These are phyloP conservation scores for Hybognathus amarus DNA, from an alignment of 2,797 vertebrate species.

Conservation along the genomic window DNA sequence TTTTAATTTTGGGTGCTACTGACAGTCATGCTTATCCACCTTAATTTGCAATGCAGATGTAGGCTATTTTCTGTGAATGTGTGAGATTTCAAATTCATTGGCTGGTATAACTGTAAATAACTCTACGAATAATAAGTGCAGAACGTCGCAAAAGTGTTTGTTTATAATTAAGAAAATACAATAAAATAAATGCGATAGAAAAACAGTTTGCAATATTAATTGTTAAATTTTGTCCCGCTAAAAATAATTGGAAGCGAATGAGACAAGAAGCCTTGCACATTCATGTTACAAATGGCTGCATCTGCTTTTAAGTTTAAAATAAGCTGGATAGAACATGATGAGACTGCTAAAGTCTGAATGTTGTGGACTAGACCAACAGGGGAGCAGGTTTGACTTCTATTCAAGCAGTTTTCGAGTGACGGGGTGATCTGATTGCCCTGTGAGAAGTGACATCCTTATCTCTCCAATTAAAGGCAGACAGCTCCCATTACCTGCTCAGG, in stretches of 20 bases:
- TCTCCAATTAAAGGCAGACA: conserved; percentile 66
- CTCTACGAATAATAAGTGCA: not conserved
- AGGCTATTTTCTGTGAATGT: not conserved
- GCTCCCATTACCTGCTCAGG: conserved; percentile 63
- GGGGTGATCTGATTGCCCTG: conserved; percentile 13
- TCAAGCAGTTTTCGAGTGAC: conserved; percentile 52
- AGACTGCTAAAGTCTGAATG: conserved; percentile 4
- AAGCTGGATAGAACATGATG: not conserved
- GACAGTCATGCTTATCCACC: not conserved
- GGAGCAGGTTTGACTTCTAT: conserved; percentile 46
- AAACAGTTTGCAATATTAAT: not conserved
- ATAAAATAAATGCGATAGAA: not conserved
- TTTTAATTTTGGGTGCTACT: not conserved
- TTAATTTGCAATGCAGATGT: not conserved
- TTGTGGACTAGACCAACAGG: conserved; percentile 15
- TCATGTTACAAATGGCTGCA: not conserved
- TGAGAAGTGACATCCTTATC: conserved; percentile 65
- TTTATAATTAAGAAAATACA: not conserved
- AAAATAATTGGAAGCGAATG: not conserved
- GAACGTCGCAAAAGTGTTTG: not conserved
- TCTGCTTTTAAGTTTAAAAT: not conserved
- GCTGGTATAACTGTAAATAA: not conserved
- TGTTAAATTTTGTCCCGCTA: not conserved
- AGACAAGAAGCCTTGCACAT: not conserved
- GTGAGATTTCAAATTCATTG: not conserved